Evolutionary conservation across 2,113 vertebrate species (phyloP), one percentile per base, ranked within the genome.

Genomic region (Cervus canadensis): DNA sequence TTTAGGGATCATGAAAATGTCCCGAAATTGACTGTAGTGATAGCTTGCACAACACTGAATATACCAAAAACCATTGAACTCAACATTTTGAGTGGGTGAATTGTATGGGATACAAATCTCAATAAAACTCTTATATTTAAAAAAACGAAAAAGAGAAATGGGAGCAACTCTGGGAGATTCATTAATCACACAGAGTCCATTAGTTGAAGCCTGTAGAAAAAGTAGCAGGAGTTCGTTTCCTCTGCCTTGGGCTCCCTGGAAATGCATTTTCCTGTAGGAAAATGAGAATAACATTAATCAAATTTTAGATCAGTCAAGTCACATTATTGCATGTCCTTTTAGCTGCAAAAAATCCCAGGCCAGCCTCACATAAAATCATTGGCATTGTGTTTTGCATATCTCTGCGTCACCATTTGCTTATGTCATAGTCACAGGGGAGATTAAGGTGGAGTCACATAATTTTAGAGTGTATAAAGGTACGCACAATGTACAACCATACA

Each of bases 261-360:
- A 97, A 95, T 19, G 67, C 7, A 60, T 82, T 97, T 91, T 91
- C 28, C 64, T 33, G 4, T 87, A 28, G 84, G 94, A 93, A 94
- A 93, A 91, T 91, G 23, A 95, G 15, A 93, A 62, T 84, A 82
- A 93, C 83, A 1, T 26, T 95, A 23, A 85, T 81, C 33, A 60
- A 76, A 76, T 81, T 91, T 95, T 89, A 92, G 1, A 57, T 50
- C 36, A 86, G 21, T 87, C 40, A 83, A 81, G 13, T 81, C 13
- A 43, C 52, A 88, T 94, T 92, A 91, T 94, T 96, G 52, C 15
- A 12, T 33, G n/a, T 86, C 28, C 92, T 71, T 60, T 97, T 88
- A 60, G 28, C 57, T 79, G 45, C 13, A 23, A 64, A 56, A 91
- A 79, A 67, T 19, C 26, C 56, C 57, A 93, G 30, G 28, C 87